Base-by-base conservation (phyloP, 2,888 invertebrate species). In the Zaprionus obscuricornis region DNA sequence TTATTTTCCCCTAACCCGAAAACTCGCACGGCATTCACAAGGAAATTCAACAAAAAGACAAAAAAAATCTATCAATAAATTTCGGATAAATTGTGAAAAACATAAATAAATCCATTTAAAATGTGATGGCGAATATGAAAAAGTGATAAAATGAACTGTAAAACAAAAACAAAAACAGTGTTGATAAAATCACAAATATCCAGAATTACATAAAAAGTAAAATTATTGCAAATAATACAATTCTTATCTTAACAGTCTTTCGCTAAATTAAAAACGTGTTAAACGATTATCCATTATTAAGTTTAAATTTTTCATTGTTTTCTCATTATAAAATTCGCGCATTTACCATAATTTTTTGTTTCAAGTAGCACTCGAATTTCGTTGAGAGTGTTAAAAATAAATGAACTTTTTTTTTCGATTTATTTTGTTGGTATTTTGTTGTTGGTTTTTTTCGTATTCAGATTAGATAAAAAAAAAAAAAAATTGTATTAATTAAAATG, bases 281-380 rank as follows among this genome's bases (percentile, higher is more conserved):
- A n/a, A n/a, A n/a, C n/a, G n/a, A n/a, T n/a, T n/a, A n/a, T n/a
- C n/a, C n/a, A n/a, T n/a, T n/a, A n/a, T n/a, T n/a, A n/a, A n/a
- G n/a, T n/a, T n/a, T n/a, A n/a, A n/a, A n/a, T n/a, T n/a, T n/a
- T n/a, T n/a, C n/a, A n/a, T n/a, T n/a, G n/a, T n/a, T n/a, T n/a
- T n/a, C n/a, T n/a, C n/a, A n/a, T n/a, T n/a, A n/a, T n/a, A n/a
- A n/a, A n/a, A n/a, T n/a, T n/a, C n/a, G n/a, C n/a, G n/a, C 27
- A 6, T 2, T 27, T 27, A 3, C 8, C 10, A n/a, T 27, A 27
- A n/a, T 27, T 8, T 16, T 5, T 13, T 26, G 11, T 22, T 36
- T 59, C 52, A 45, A 73, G 77, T 69, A 60, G 33, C 63, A 74
- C 69, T 77, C 58, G 77, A 73, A 63, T 26, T n/a, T n/a, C n/a